phyloP scores from a whole-genome alignment of 2,797 vertebrate genomes.

The Amniataba percoides region DNA sequence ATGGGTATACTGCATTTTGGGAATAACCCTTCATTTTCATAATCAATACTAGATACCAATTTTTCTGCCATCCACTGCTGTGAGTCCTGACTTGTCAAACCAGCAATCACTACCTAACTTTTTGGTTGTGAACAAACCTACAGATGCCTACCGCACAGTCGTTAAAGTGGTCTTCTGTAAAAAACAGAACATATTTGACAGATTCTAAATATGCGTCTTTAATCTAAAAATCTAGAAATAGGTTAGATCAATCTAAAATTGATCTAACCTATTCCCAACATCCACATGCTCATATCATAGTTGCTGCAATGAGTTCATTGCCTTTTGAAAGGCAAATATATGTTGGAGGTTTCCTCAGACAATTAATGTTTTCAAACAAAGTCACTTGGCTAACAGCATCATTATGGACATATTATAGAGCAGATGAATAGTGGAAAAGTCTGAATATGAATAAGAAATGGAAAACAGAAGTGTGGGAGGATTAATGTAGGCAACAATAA shows the following conservation, averaged over 20 bases:
- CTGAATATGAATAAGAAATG: slow-evolving; percentile 24
- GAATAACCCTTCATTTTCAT: not conserved
- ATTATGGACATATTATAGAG: not conserved
- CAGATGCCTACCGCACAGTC: too few species aligned
- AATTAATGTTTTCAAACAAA: not conserved
- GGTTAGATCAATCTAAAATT: too few species aligned
- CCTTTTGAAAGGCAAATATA: not conserved
- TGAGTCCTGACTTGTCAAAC: too few species aligned
- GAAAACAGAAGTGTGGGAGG: slow-evolving; percentile 3
- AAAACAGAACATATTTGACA: too few species aligned
- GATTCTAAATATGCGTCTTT: not conserved
- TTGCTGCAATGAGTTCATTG: not conserved
- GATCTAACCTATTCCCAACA: not conserved
- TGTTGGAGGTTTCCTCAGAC: not conserved
- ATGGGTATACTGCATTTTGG: not conserved
- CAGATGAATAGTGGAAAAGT: not conserved
- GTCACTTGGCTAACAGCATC: not conserved
- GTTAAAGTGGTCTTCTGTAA: too few species aligned
- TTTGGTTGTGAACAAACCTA: too few species aligned
- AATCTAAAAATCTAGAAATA: not conserved
- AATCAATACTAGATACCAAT: not conserved
- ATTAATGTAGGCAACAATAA: not conserved
- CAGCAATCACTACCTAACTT: too few species aligned
- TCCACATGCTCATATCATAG: not conserved
- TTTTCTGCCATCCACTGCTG: not conserved